Conservation (phyloP, 2,797 vertebrate genomes). For the Thaleichthys pacificus region DNA sequence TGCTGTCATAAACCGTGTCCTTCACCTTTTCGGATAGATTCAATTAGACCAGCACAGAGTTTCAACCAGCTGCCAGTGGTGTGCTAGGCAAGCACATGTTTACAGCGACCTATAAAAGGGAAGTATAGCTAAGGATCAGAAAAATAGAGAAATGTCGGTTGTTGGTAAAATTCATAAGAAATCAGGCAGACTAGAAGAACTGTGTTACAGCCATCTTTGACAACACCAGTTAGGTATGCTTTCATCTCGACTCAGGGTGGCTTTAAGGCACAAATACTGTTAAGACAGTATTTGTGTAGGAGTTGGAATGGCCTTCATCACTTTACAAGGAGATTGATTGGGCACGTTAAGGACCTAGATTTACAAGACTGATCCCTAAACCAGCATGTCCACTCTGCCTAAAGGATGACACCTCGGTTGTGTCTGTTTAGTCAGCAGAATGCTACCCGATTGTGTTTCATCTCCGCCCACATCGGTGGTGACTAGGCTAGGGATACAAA, state of each 20-base stretch:
- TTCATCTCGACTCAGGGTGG: background rate
- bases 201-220: background rate
- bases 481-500: constrained; percentile 46
- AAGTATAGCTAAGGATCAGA: constrained; percentile 7
- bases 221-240: background rate
- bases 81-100: constrained; percentile 30
- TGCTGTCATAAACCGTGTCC: constrained; percentile 45
- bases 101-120: constrained; percentile 42
- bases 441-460: constrained; percentile 7
- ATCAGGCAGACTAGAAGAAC: background rate
- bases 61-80: constrained; percentile 29
- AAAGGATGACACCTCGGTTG: constrained; percentile 11
- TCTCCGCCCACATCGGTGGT: constrained; percentile 34
- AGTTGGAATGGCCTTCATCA: no score
- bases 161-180: background rate
- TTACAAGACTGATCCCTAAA: constrained; percentile 19
- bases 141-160: constrained; percentile 12
- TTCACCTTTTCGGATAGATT: constrained; percentile 54
- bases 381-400: constrained; percentile 27
- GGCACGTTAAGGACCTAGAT: no score
- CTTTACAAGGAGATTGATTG: no score
- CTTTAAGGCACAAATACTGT: background rate
- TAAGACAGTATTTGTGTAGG: background rate
- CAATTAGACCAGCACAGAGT: constrained; percentile 31
- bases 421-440: constrained; percentile 34